These are phyloP conservation scores for Calonectris borealis DNA, from an alignment of 2,113 vertebrate species.

Conservation along the genomic window DNA sequence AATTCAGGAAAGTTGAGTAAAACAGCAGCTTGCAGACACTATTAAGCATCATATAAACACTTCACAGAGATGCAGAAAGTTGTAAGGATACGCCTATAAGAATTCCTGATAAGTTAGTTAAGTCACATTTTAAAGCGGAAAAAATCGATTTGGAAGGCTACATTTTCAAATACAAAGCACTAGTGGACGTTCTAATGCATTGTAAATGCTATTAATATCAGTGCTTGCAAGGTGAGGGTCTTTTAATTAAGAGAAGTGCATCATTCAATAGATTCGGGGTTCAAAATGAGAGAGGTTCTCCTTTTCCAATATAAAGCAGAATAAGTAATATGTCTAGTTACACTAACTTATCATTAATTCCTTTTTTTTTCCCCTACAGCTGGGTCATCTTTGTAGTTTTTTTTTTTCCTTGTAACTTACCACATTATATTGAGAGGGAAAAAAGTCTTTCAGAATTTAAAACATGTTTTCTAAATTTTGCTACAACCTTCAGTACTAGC, in stretches of 20 bases:
- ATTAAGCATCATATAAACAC: slow-evolving; percentile 80
- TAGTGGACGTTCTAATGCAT: neutral
- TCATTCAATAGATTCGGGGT: neutral
- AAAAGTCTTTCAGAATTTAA: slow-evolving; percentile 57
- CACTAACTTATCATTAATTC: slow-evolving; percentile 81
- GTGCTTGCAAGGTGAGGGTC: neutral
- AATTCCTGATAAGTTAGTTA: slow-evolving; percentile 81
- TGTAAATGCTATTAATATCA: neutral
- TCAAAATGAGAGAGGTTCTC: neutral
- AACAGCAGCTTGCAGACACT: slow-evolving; percentile 85
- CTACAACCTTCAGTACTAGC: slow-evolving; percentile 21
- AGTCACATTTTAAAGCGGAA: neutral
- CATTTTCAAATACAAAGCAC: slow-evolving; percentile 6
- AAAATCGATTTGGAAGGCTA: slow-evolving; percentile 12
- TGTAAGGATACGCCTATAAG: slow-evolving; percentile 62
- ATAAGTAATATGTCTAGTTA: neutral
- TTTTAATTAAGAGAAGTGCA: neutral
- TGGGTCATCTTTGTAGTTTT: slow-evolving; percentile 25
- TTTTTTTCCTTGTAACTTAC: slow-evolving; percentile 70
- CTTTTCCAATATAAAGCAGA: neutral
- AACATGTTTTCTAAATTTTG: slow-evolving; percentile 25
- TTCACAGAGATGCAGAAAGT: slow-evolving; percentile 77
- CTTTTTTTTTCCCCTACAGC: slow-evolving; percentile 13
- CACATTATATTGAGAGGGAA: slow-evolving; percentile 53
- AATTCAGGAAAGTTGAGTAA: slow-evolving; percentile 86